A percentile compares a stretch with the other conserved stretches of the same genome.
These are phyloP conservation scores for Todiramphus chloris DNA, from an alignment of 2,113 vertebrate genomes.

Conservation along the genomic window DNA sequence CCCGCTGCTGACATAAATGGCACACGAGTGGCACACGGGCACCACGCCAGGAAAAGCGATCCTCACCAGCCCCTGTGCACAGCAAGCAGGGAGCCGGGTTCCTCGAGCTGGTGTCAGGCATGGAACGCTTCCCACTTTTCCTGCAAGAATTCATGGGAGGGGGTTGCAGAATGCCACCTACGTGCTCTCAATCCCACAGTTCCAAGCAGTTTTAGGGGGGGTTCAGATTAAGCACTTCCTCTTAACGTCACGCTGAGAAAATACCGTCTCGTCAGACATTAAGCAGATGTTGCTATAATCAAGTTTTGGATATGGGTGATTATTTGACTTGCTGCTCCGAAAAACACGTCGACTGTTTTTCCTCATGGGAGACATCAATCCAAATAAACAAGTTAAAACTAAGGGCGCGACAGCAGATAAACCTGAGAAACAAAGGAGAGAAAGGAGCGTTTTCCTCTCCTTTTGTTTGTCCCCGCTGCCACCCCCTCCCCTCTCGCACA, in stretches of 20 bases:
- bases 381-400: background rate
- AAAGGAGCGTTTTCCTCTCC: background rate
- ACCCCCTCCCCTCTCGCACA: accelerated
- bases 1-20: background rate
- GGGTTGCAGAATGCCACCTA: background rate
- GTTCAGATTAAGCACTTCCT: background rate
- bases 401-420: background rate
- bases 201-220: background rate
- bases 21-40: background rate
- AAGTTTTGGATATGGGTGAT: background rate
- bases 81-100: accelerated
- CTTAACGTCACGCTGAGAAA: background rate
- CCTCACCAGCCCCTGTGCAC: background rate
- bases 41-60: background rate
- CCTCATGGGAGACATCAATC: background rate
- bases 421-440: background rate
- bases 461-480: background rate
- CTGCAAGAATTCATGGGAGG: background rate
- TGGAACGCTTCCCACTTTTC: background rate
- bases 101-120: accelerated
- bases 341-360: background rate
- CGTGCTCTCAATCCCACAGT: background rate
- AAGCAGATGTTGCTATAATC: slow-evolving; percentile 25
- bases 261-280: background rate
- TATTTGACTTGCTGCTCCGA: background rate